Evolutionary conservation across 2,888 invertebrate species (phyloP), one percentile per base, ranked within the genome.

Genomic region (Cyclophora albipunctata): DNA sequence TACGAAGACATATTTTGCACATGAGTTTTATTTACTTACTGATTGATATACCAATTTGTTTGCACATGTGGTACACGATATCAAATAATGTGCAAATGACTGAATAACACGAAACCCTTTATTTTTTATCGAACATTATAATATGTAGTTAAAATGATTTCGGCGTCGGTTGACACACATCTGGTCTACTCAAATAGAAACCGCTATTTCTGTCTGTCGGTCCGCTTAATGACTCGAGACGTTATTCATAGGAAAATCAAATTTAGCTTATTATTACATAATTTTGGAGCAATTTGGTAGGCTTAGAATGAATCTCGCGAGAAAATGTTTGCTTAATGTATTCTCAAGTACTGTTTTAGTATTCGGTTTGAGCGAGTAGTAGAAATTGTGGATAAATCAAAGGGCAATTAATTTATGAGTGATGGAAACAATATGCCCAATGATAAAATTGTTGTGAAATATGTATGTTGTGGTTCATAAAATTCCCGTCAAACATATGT

Each of bases 111-210:
- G 34, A 52, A 59, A 57, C 66, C 72, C 62, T 73, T 68, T 63
- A 69, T 67, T 62, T 69, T 60, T 62, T 50, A 66, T 67, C 64
- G 62, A 70, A 67, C 66, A 67, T 67, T 67, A 67, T 20, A 20
- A 20, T 73, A 66, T 63, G 62, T 60, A 67, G 63, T 73, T 67
- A 78, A 76, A 78, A 83, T 81, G 77, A 73, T 71, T 68, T 64
- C 62, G 60, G 75, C 74, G 84, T 58, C 53, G 52, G 59, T 79
- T 85, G 86, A 85, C 87, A 86, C 79, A 87, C 79, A 83, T 86
- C 75, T 74, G 75, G 61, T 73, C 56, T 62, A 71, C 75, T 68
- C 73, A 71, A 79, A 83, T 81, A 80, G 78, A 74, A 66, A 63
- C 63, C 51, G 73, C 79, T 86, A 86, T 86, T 86, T 84, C 70